Percentiles rank a stretch among this genome's conserved stretches.
These are phyloP conservation scores for Lysandra coridon DNA, from an alignment of 2,888 invertebrate species.

Conservation along the genomic window DNA sequence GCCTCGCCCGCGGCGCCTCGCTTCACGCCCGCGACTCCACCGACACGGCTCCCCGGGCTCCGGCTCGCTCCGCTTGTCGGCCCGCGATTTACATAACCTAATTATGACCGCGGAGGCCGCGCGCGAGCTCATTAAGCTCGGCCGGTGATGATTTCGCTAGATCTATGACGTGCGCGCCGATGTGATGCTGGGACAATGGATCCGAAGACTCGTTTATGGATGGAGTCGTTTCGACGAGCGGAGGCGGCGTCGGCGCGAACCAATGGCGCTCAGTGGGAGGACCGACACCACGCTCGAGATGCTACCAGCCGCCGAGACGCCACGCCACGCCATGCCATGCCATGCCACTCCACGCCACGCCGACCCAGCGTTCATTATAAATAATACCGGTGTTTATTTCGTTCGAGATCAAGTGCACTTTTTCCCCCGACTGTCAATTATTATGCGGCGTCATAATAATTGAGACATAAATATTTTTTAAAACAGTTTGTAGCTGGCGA, in stretches of 20 bases:
- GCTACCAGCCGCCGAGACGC: constrained; percentile 56
- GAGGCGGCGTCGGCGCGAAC: constrained; percentile 66
- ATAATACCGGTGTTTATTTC: constrained; percentile 44
- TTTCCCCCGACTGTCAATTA: constrained; percentile 43
- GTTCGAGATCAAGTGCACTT: constrained; percentile 43
- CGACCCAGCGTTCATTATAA: constrained; percentile 45
- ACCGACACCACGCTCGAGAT: constrained; percentile 63
- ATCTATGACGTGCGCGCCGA: constrained; percentile 69
- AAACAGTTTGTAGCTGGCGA: neutral
- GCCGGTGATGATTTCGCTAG: constrained; percentile 58
- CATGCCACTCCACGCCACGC: constrained; percentile 49
- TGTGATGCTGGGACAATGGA: constrained; percentile 74
- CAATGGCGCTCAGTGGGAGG: constrained; percentile 73
- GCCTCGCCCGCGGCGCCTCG: constrained; percentile 64
- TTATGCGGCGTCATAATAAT: constrained; percentile 48
- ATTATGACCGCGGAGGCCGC: constrained; percentile 3
- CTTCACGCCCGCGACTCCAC: constrained; percentile 35
- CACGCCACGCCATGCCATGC: constrained; percentile 52
- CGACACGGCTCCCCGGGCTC: neutral
- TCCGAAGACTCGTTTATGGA: constrained; percentile 77
- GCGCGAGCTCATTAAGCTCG: neutral
- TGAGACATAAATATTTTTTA: constrained; percentile 48
- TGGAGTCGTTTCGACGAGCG: constrained; percentile 76
- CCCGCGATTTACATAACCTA: constrained; percentile 20
- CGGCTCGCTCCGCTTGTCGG: neutral